Percentiles rank a stretch among this genome's conserved stretches.
Evolutionary conservation across 92 coral and sea anemone genomes (phyloP).

Genomic region (Paramuricea clavata): DNA sequence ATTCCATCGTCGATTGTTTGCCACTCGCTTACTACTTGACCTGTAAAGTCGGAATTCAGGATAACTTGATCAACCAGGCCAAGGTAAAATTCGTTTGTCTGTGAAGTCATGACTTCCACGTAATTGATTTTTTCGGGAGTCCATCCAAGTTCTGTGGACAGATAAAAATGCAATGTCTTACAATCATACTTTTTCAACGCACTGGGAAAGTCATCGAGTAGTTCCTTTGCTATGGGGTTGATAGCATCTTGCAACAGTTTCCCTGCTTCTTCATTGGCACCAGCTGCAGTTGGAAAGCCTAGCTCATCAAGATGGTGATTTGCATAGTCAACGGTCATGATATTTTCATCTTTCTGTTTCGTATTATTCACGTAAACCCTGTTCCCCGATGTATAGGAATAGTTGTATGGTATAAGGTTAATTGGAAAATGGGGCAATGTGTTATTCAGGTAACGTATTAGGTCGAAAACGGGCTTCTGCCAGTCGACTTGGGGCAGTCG

Average conservation of each 20-base stretch:
- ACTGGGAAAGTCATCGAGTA: background rate
- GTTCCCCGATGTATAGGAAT: background rate
- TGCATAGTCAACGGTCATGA: background rate
- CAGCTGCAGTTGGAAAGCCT: background rate
- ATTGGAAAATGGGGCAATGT: background rate
- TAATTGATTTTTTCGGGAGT: background rate
- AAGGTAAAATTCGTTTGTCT: constrained; percentile 14
- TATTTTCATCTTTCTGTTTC: background rate
- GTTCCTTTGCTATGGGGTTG: background rate
- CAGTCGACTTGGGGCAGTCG: background rate
- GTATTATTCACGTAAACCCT: constrained; percentile 1
- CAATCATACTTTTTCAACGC: constrained; percentile 5
- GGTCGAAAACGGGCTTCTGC: background rate
- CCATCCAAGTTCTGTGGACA: background rate
- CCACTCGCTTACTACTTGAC: background rate
- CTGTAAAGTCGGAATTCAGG: background rate
- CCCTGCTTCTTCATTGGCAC: background rate
- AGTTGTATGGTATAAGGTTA: background rate
- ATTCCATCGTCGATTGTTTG: constrained; percentile 7
- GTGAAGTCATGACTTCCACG: constrained; percentile 15
- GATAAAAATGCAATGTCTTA: background rate
- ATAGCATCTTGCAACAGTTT: constrained; percentile 1
- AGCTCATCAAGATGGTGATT: constrained; percentile 8
- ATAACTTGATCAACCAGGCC: constrained; percentile 19
- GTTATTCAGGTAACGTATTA: background rate